A percentile compares a stretch with the other conserved stretches of the same genome.
Evolutionary conservation across 2,113 vertebrate genomes (phyloP).

Genomic region (Misgurnus anguillicaudatus): DNA sequence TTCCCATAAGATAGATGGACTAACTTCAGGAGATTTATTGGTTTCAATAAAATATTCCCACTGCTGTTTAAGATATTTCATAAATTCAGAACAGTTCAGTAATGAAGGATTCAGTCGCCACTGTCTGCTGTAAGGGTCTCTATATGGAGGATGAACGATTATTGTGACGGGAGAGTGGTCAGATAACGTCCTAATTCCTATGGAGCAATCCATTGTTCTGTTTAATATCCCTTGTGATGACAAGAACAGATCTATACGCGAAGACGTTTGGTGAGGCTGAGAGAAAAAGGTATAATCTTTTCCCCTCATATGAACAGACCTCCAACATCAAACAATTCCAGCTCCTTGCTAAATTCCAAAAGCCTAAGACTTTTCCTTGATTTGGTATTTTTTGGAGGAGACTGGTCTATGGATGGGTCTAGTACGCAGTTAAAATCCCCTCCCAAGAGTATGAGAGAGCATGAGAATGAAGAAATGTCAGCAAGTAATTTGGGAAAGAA

Average conservation of each 20-base stretch:
- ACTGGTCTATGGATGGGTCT: background rate
- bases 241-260: background rate
- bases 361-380: background rate
- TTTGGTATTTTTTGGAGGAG: background rate
- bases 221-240: background rate
- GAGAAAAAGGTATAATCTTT: background rate
- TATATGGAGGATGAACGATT: no score
- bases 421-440: background rate
- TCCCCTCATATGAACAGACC: background rate
- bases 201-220: background rate
- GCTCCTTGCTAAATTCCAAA: background rate
- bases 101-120: no score
- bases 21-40: no score
- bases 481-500: no score
- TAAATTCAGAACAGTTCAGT: no score
- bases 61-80: no score
- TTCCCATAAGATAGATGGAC: no score
- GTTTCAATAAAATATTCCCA: no score
- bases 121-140: no score
- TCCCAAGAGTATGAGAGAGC: background rate
- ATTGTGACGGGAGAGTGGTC: no score
- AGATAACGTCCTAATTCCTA: background rate
- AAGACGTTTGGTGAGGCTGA: background rate
- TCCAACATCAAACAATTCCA: background rate
- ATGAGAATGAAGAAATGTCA: background rate